Evolutionary conservation across 2,113 vertebrate species (phyloP), one percentile per base, ranked within the genome.

Genomic region (Cinclus cinclus): DNA sequence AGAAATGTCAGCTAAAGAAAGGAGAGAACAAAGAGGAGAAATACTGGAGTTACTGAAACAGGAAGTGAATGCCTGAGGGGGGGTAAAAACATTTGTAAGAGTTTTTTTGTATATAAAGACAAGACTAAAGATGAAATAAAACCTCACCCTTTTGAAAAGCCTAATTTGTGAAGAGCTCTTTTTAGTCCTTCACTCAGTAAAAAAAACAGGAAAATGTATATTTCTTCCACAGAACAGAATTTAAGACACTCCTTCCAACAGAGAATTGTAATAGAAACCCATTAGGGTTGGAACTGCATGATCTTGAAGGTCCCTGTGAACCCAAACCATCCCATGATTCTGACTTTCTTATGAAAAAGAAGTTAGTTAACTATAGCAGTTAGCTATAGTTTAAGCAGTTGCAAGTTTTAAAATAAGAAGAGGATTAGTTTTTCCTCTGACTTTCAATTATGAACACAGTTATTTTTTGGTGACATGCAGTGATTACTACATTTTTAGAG

Each of bases 61-160:
- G 42, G 30, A 74, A 76, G 13, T 9, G 3, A 86, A 74, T 25
- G 16, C 27, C 46, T 39, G 14, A 8, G 28, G 13, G 3, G 9
- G 1, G 0, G 6, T 6, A 13, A 21, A 55, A 74, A 33, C 31
- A 23, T 49, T 3, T 1, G 11, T 27, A 52, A 33, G 16, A 60
- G 37, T 24, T 65, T 68, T 80, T 82, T 35, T 35, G 22, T 24
- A 69, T 21, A 17, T 37, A 60, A 84, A 68, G 35, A 21, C 37
- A 58, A 65, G 9, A 73, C 15, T 31, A 52, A 49, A 37, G 62
- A 63, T 44, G 10, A 39, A 88, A 90, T 7, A 85, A 90, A 83
- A 56, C 10, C 20, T 84, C 44, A 47, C 5, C 2, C 22, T 70
- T 83, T 60, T 55, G 39, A 28, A 78, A 84, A 60, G 44, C 9